Conservation (phyloP, 1,140 invertebrate species). For the Drosophila sp. region DNA sequence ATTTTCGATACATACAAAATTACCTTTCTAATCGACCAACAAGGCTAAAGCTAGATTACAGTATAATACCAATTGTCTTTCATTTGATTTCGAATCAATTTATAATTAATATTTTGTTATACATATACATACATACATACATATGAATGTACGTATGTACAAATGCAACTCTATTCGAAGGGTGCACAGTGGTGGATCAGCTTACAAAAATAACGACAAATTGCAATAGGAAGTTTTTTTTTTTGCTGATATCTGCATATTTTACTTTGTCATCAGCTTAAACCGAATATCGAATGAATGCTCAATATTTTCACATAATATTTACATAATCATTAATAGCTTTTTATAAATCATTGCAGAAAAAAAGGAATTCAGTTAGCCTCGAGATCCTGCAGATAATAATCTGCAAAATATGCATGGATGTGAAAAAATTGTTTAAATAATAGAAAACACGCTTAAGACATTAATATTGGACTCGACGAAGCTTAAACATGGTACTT, state of each 20-base stretch:
- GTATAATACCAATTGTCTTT: constrained; percentile 1
- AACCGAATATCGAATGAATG: too few relatives aligned
- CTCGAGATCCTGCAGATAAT: too few relatives aligned
- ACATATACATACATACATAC: not conserved
- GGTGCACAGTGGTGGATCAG: not conserved
- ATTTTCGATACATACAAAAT: not conserved
- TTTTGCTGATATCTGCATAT: not conserved
- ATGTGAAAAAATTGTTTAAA: too few relatives aligned
- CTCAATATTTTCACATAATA: too few relatives aligned
- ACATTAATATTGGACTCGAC: too few relatives aligned
- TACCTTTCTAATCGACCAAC: not conserved
- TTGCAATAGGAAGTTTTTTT: not conserved
- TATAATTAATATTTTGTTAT: constrained; percentile 10
- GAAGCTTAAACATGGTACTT: too few relatives aligned
- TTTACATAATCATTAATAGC: too few relatives aligned
- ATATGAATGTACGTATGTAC: not conserved
- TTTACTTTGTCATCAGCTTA: too few relatives aligned
- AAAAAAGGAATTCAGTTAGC: too few relatives aligned
- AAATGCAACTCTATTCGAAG: not conserved
- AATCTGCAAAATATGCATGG: too few relatives aligned
- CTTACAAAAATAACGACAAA: not conserved
- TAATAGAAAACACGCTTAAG: too few relatives aligned
- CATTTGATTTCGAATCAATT: not conserved
- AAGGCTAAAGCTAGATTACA: not conserved
- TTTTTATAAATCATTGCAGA: too few relatives aligned